Conservation (phyloP, 2,797 vertebrate genomes). For the Tadarida brasiliensis region DNA sequence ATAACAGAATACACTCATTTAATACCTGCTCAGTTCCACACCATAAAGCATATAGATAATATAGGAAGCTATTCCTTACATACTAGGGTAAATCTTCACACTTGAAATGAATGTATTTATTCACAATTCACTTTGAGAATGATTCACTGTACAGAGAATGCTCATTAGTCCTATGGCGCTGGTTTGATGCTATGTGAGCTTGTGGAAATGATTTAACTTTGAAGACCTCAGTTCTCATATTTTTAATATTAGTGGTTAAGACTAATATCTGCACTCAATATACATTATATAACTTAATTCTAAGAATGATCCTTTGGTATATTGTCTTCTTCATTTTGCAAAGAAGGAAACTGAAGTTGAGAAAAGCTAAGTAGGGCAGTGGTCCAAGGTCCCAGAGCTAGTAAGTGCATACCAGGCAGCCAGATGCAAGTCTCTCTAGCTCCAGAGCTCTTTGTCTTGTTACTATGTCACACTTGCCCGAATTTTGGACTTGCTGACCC, state of each 20-base stretch:
- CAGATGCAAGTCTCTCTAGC: background rate
- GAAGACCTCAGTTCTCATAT: background rate
- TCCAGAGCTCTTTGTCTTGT: background rate
- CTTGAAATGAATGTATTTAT: background rate
- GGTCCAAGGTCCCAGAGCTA: constrained; percentile 44
- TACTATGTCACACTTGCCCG: background rate
- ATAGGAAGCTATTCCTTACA: background rate
- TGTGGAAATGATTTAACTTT: background rate
- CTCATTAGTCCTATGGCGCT: background rate
- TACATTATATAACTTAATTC: constrained; percentile 25
- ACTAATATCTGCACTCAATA: constrained; percentile 24
- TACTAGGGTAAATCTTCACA: background rate
- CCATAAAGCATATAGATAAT: background rate
- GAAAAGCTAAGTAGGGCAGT: constrained; percentile 53
- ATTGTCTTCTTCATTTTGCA: constrained; percentile 40
- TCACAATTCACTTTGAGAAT: constrained; percentile 29
- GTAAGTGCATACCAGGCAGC: background rate
- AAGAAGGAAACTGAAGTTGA: constrained; percentile 64
- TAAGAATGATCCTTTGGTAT: constrained; percentile 24
- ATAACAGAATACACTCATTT: background rate
- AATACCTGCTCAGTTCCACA: background rate
- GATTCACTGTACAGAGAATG: background rate
- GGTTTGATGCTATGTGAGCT: background rate
- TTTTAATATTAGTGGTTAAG: background rate
- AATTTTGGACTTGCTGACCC: background rate